Evolutionary conservation across 2,888 invertebrate genomes (phyloP), one percentile per base, ranked within the genome.

Genomic region (Iselma pallidipennis): DNA sequence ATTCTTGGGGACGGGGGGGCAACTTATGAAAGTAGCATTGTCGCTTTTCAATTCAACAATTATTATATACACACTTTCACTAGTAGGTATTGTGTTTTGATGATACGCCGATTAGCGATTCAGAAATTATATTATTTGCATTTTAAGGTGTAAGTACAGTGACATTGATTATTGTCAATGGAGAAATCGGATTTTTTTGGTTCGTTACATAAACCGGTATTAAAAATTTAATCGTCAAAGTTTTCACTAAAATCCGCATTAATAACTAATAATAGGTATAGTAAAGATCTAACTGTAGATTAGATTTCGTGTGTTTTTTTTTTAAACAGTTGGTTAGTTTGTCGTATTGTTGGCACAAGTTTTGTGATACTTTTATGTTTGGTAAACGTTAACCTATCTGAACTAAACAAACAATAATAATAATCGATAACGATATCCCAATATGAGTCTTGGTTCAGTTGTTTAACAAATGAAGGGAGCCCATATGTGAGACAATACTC

Each of bases 391-490:
- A 49, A 49, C 26, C 50, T 25, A 50, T 50, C 33, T 26, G 50
- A 28, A 28, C 51, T 63, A 66, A 70, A 69, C 70, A 75, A 78
- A 77, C 75, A 78, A 72, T 68, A 69, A 72, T 68, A 69, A 73
- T 75, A 78, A 78, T 78, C 78, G 76, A 78, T 78, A 76, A 64
- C 72, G 71, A 74, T 75, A 77, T 74, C 70, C 73, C 67, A 70
- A 72, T 74, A 74, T 69, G 72, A 73, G 72, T 75, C 73, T 74
- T 72, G 76, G 72, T 75, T 75, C 72, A 69, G 70, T 76, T 76
- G 76, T 75, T n/a, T 74, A 74, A 73, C 73, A 77, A 77, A 78
- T 75, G 74, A 77, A 76, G 77, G 78, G 77, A 72, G 76, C 72
- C 75, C 76, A 76, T 76, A 76, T 77, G 77, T 76, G 76, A 76